These are phyloP conservation scores for Ascaphus truei DNA, from an alignment of 2,113 vertebrate species.

Conservation along the genomic window DNA sequence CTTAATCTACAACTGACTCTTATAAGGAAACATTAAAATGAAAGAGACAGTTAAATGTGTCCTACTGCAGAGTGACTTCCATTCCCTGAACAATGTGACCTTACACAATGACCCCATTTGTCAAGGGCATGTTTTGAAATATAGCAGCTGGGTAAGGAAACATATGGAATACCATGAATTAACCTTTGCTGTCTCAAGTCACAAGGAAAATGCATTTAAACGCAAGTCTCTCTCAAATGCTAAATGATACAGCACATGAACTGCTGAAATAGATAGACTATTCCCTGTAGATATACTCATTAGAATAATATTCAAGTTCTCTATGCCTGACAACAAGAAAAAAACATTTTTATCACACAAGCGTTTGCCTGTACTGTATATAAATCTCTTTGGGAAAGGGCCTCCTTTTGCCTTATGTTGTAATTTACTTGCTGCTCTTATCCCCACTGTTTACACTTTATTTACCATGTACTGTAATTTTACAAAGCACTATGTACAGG, in stretches of 20 bases:
- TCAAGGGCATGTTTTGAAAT: accelerated
- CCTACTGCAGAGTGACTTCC: not conserved
- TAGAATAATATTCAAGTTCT: too few species aligned
- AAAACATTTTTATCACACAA: too few species aligned
- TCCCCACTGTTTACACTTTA: too few species aligned
- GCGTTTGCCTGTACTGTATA: too few species aligned
- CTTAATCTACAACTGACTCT: not conserved
- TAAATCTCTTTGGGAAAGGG: too few species aligned
- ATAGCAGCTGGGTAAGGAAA: slow-evolving; percentile 3
- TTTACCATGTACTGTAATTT: too few species aligned
- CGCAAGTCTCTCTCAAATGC: not conserved
- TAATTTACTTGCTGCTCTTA: too few species aligned
- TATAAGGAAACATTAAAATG: not conserved
- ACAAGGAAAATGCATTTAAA: slow-evolving; percentile 4
- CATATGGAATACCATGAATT: not conserved
- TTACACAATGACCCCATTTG: not conserved
- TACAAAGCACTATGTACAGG: too few species aligned
- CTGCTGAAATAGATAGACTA: slow-evolving; percentile 8
- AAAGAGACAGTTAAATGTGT: not conserved
- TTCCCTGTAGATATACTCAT: too few species aligned
- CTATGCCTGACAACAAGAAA: too few species aligned
- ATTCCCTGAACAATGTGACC: not conserved
- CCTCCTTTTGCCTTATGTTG: too few species aligned
- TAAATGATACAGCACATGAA: slow-evolving; percentile 3
- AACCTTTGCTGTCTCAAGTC: slow-evolving; percentile 20